Percentiles rank a stretch among this genome's conserved stretches.
Evolutionary conservation across 37 sponge, comb jelly and placozoan genomes (phyloP).

Genomic region (Eunapius fragilis): DNA sequence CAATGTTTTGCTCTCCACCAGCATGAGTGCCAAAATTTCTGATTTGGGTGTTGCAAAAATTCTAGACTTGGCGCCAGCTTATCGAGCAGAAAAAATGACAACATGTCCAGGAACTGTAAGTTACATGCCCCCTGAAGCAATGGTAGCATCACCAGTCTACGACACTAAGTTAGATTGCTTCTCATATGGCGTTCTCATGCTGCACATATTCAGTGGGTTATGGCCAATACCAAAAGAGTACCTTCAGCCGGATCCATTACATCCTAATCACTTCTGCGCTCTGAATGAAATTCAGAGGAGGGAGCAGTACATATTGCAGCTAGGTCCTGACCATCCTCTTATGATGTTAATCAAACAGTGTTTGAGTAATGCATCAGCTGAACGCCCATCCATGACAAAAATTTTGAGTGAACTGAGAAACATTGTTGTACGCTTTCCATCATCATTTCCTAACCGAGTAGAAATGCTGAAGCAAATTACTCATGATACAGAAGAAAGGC

Average conservation of each 20-base stretch:
- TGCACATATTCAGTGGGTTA: conserved; percentile 62
- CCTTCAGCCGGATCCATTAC: conserved; percentile 42
- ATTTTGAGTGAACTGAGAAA: conserved; percentile 20
- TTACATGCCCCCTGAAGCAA: conserved; percentile 77
- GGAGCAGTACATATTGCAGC: conserved; percentile 32
- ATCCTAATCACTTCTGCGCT: conserved; percentile 44
- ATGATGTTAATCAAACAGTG: conserved; percentile 27
- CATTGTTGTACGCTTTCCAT: conserved; percentile 9
- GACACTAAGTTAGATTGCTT: conserved; percentile 62
- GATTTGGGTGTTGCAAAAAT: conserved; percentile 69
- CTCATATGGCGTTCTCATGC: conserved; percentile 61
- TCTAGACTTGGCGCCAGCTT: conserved; percentile 41
- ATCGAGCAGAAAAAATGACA: conserved; percentile 32
- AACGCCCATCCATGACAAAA: conserved; percentile 19
- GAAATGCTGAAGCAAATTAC: conserved; percentile 41
- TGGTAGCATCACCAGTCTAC: conserved; percentile 35
- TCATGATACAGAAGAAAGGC: conserved; percentile 20
- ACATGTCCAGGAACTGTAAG: conserved; percentile 51
- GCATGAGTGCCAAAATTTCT: conserved; percentile 60
- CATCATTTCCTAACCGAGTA: conserved; percentile 31
- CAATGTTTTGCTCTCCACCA: conserved; percentile 49
- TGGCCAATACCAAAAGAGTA: conserved; percentile 64
- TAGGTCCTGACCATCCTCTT: conserved; percentile 26
- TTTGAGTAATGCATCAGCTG: conserved; percentile 22
- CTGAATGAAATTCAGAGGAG: conserved; percentile 51